Evolutionary conservation across 1,140 invertebrate species (phyloP), one percentile per base, ranked within the genome.

Genomic region (Linepithema humile): DNA sequence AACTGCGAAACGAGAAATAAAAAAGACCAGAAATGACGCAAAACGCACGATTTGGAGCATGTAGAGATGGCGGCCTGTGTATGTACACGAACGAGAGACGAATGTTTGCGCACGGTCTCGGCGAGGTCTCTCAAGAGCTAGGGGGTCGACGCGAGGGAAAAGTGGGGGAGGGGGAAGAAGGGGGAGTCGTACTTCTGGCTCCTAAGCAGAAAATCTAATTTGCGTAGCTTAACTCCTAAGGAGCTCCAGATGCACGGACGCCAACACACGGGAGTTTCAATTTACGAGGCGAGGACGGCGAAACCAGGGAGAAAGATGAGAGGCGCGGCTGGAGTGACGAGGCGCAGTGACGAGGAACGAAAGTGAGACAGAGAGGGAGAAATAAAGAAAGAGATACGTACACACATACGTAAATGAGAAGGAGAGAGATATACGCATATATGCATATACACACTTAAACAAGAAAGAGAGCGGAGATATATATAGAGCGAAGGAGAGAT

Each of bases 201-300:
- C 87, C 88, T 91, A 91, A 93, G 91, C 91, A 91, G 92, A 92
- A 93, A 93, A 94, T 94, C 91, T 93, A 94, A 94, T 94, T 94
- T 94, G 90, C 92, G 90, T 92, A 91, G 92, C 92, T 93, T 91
- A 92, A 91, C 90, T 91, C 90, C 83, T 91, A 92, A 93, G 92
- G 89, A 92, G 90, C 89, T 92, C 87, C 89, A 91, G 90, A 91
- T 92, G 90, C 89, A 91, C 85, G 86, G 82, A 89, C 86, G 83
- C 86, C 88, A 87, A 88, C 86, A 87, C 89, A 89, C 88, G 88
- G 92, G 89, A 90, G 90, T 92, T 93, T 93, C 92, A 93, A 93
- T 93, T 91, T 92, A 92, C 88, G 86, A 80, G 67, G 43, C 75
- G 43, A 82, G 57, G 55, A 73, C 65, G n/a, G n/a, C 45, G 43